Evolutionary conservation across 1,140 invertebrate genomes (phyloP), one percentile per base, ranked within the genome.

Genomic region (Drosophila ogumai): DNA sequence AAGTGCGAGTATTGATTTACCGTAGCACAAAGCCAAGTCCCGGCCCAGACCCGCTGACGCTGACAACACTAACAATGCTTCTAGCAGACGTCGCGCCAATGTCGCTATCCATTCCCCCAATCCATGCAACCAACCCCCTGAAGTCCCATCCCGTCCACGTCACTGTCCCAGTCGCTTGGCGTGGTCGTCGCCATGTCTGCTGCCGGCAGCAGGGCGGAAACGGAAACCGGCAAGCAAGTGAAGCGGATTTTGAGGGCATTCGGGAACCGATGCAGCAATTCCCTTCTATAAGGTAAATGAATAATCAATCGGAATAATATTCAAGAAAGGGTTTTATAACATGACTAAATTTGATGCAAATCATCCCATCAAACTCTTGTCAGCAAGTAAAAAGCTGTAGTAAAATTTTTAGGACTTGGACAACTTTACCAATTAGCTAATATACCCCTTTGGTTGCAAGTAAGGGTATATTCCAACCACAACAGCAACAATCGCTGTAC

Each of bases 1-100:
- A 64, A 79, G 55, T 55, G 52, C 52, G 52, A 55, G 52, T 87
- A 87, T 87, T 87, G 84, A 88, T 88, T 84, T 64, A 81, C 87
- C 74, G 76, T 65, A 50, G 58, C 66, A 59, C 71, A 56, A 76
- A 77, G 54, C 34, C 54, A 52, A 49, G 47, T 66, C 50, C 55
- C 10, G 34, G 72, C 65, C 80, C 60, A 87, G 82, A 87, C 82
- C 75, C 58, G 54, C 49, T 73, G 84, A 65, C 84, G 79, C 69
- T 79, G 32, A 58, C 64, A 67, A 65, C 84, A 75, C 69, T 79
- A 38, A 43, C 64, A 67, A 57, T 25, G 43, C 66, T 66, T 46
- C 67, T 32, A 57, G 60, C 63, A 87, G 80, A 73, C 85, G 84
- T 43, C 60, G 73, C 72, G 77, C 68, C 80, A 72, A 64, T 82